Base-by-base conservation (phyloP, 2,888 invertebrate genomes). In the Stenotaenia linearis region DNA sequence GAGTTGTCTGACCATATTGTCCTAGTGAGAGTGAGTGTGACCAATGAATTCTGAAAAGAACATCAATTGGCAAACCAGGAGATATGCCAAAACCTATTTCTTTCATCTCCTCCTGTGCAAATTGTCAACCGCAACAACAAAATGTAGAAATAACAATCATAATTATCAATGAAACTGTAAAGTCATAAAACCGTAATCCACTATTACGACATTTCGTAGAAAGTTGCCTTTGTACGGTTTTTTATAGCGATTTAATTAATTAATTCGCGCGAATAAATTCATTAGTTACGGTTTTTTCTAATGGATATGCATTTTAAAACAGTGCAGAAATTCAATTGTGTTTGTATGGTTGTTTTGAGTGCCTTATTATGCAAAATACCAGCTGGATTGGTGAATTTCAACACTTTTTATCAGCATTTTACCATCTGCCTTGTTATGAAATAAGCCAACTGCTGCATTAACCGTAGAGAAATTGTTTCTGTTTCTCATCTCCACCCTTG, bases 11-110 rank as follows among this genome's bases (percentile, higher is more conserved):
- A 25, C 69, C 69, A 69, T 28, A 69, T 69, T 69, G 69, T 69
- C 69, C 69, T 69, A 69, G 69, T 69, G 69, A 69, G 69, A 69
- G 69, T 69, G 69, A 69, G 25, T 69, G 69, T 69, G 69, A 69
- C 69, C 69, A 69, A 69, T 69, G 69, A 69, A 69, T 69, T 69
- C 28, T 69, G 69, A 69, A 69, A 69, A 69, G 69, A 28, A 69
- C 69, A 69, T 69, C 69, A 69, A 69, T 28, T 69, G 69, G 28
- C 25, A 69, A 69, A 69, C 69, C 69, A 69, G 69, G 69, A 69
- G 69, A 69, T 69, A 69, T 69, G 69, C 69, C 69, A 69, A 69
- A 69, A 50, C 50, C 50, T n/a, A 18, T 50, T 25, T 69, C 69
- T 10, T 56, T 56, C 23, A 56, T 28, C 69, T 45, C 12, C 45